Base-by-base conservation (phyloP, 92 coral and sea anemone species). In the Siderastrea siderea region DNA sequence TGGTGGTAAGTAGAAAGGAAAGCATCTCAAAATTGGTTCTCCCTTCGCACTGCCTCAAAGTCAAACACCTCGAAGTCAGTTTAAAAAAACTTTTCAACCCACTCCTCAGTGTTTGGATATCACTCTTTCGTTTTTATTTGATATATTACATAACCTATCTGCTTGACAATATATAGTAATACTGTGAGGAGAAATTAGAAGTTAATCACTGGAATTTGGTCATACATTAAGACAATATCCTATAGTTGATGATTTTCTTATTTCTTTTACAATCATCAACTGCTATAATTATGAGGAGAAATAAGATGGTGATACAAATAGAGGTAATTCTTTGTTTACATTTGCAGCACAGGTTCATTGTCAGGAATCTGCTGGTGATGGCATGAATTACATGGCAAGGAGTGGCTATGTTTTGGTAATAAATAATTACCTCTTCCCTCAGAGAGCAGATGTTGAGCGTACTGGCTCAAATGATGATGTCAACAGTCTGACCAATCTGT, bases 361-460 rank as follows among this genome's bases (percentile, higher is more conserved):
- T 43, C 96, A 96, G 65, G 97, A 92, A 82, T 71, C 95, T 2
- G 53, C 77, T 38, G 89, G 74, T 50, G 87, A 87, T 81, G 86
- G 86, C 15, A 84, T 93, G 50, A 54, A 3, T 0, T 68, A 78
- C 73, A 80, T 26, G 19, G 90, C 94, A 62, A 92, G 85, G 47
- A 86, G 70, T 76, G 99, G 99, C 12, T 96, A 90, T 85, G 99
- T 95, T 0, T 66, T 96, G 47, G 87, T 96, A 0, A 89, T 96
- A 48, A 92, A 96, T 54, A 96, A 96, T 71, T 84, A 88, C 80
- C 26, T 54, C 12, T 96, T 95, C 82, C 91, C 90, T 10, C 9
- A 57, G 14, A 90, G 95, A 7, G 19, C 58, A 49, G 74, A 70
- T 14, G 75, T 70, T 46, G 95, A 93, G 70, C 96, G 99, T 1